Conservation (phyloP, 2,113 vertebrate genomes). For the Tiliqua scincoides region DNA sequence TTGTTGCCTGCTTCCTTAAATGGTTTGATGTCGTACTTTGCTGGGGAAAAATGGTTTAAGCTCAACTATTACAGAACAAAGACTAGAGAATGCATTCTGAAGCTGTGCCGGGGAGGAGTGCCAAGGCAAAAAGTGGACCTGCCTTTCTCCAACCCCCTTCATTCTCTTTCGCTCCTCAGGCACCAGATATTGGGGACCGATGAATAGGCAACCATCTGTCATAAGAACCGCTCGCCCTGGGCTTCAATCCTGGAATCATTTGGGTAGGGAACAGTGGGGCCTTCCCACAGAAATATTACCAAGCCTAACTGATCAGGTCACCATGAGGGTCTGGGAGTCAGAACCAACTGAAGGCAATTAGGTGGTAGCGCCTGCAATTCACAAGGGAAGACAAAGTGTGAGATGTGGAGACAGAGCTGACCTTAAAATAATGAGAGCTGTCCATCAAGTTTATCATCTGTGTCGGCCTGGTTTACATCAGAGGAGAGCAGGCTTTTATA, state of each 20-base stretch:
- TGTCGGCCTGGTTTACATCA: slow-evolving; percentile 55
- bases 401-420: background rate
- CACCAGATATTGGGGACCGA: background rate
- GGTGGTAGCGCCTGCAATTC: fast-evolving
- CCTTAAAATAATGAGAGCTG: slow-evolving; percentile 16
- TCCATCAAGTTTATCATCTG: slow-evolving; percentile 10
- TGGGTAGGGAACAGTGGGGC: too few species aligned
- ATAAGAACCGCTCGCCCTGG: background rate
- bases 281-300: background rate
- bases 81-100: background rate
- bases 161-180: background rate
- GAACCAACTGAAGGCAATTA: fast-evolving
- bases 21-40: background rate
- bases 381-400: background rate
- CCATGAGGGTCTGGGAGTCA: background rate
- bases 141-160: background rate
- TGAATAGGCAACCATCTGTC: too few species aligned
- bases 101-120: background rate
- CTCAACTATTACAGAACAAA: background rate
- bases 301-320: background rate
- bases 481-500: slow-evolving; percentile 20
- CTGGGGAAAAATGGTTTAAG: background rate
- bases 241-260: background rate
- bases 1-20: background rate
- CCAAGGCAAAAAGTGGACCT: background rate